A percentile compares a stretch with the other conserved stretches of the same genome.
These are phyloP conservation scores for Galleria mellonella DNA, from an alignment of 1,140 invertebrate species.

Conservation along the genomic window DNA sequence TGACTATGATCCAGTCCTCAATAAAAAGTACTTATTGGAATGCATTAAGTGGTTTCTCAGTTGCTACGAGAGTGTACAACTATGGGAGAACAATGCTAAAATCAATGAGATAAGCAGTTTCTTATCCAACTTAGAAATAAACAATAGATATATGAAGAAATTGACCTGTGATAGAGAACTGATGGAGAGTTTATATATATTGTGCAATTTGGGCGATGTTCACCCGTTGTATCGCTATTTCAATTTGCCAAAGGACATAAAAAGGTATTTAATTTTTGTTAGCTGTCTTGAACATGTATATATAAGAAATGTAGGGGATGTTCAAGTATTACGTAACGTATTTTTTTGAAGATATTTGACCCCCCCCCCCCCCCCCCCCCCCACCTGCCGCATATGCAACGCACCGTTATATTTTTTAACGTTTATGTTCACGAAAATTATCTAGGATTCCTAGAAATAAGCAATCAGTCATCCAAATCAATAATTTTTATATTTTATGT, in stretches of 20 bases:
- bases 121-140: slow-evolving; percentile 17
- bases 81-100: slow-evolving; percentile 8
- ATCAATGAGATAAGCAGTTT: slow-evolving; percentile 13
- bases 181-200: slow-evolving; percentile 75
- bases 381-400: no score
- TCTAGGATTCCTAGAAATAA: no score
- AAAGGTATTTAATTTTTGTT: slow-evolving; percentile 29
- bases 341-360: no score
- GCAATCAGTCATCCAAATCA: no score
- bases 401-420: no score
- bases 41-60: slow-evolving; percentile 76
- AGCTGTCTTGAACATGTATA: slow-evolving; percentile 5
- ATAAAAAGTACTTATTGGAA: slow-evolving; percentile 77
- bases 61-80: slow-evolving; percentile 69
- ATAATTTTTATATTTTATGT: no score
- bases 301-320: no score
- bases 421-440: no score
- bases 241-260: slow-evolving; percentile 33
- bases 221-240: slow-evolving; percentile 70
- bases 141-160: slow-evolving; percentile 14
- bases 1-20: slow-evolving; percentile 77
- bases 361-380: no score
- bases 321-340: no score
- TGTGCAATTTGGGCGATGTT: slow-evolving; percentile 75
- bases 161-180: slow-evolving; percentile 36